phyloP scores from a whole-genome alignment of 2,888 invertebrate species.

The Pseudoips prasinana region DNA sequence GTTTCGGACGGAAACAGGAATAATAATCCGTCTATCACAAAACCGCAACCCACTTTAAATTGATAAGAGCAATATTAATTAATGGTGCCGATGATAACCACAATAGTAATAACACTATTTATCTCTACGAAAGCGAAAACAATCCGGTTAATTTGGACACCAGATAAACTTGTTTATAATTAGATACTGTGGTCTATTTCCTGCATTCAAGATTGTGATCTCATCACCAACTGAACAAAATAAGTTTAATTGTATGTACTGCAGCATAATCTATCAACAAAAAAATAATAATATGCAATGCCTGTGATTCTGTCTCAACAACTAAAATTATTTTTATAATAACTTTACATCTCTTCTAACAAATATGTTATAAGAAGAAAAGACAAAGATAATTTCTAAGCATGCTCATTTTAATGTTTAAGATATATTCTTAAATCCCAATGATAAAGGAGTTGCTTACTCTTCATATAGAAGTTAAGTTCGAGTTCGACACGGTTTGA shows the following conservation, averaged over 20 bases:
- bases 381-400: too few species aligned
- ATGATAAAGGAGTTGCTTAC: too few species aligned
- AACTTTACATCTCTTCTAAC: too few species aligned
- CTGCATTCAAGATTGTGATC: slow-evolving; percentile 33
- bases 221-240: slow-evolving; percentile 17
- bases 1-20: slow-evolving; percentile 29
- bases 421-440: too few species aligned
- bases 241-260: slow-evolving; percentile 7
- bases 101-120: slow-evolving; percentile 46
- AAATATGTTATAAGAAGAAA: too few species aligned
- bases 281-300: too few species aligned
- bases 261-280: slow-evolving; percentile 5
- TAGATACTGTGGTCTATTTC: slow-evolving; percentile 44
- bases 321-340: too few species aligned
- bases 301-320: too few species aligned
- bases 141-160: slow-evolving; percentile 42
- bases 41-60: slow-evolving; percentile 46
- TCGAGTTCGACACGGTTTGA: too few species aligned
- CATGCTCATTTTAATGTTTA: too few species aligned
- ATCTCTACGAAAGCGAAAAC: slow-evolving; percentile 63
- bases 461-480: too few species aligned
- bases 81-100: slow-evolving; percentile 65
- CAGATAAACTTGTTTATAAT: slow-evolving; percentile 52
- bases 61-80: slow-evolving; percentile 66
- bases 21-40: slow-evolving; percentile 27